Base-by-base conservation (phyloP, 1,140 invertebrate species). In the Anoplolepis gracilipes region DNA sequence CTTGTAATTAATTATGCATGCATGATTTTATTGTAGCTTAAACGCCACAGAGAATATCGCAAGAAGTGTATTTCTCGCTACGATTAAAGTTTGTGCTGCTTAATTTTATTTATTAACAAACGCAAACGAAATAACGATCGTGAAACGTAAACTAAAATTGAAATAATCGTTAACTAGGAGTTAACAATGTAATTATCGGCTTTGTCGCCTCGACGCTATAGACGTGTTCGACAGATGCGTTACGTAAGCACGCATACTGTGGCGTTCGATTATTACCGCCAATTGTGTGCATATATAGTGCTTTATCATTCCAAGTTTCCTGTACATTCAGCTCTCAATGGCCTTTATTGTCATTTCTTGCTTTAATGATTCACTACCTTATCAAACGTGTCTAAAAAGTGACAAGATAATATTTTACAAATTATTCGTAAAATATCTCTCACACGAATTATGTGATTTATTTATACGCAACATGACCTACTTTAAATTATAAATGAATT, bases 21-120 rank as follows among this genome's bases (percentile, higher is more conserved):
- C 25, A 72, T 64, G 72, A 72, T 82, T 81, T 81, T 53, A 81
- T n/a, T 36, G 53, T 30, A 59, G 25, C 46, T 81, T 59, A n/a
- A 33, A 59, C 25, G 22, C 6, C n/a, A 49, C 3, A 64, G 62
- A 36, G 33, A 73, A 72, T 30, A 72, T 13, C 16, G 46, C 62
- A 22, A 69, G 33, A 67, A 67, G 59, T 46, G 59, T 59, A 16
- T 42, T 46, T 53, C 30, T 7, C 30, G 8, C 0, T 33, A 49
- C 6, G 10, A 5, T 36, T 19, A 19, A 57, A 59, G 13, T 25
- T 16, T 19, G 36, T 53, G 25, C 33, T n/a, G 8, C 10, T 25
- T 46, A 22, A 55, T 57, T 42, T 72, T 30, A 53, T 13, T 49
- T 55, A n/a, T 82, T 61, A 82, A 65, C 53, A 16, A 42, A 25